phyloP scores from a whole-genome alignment of 2,113 vertebrate species.

The Vimba vimba region DNA sequence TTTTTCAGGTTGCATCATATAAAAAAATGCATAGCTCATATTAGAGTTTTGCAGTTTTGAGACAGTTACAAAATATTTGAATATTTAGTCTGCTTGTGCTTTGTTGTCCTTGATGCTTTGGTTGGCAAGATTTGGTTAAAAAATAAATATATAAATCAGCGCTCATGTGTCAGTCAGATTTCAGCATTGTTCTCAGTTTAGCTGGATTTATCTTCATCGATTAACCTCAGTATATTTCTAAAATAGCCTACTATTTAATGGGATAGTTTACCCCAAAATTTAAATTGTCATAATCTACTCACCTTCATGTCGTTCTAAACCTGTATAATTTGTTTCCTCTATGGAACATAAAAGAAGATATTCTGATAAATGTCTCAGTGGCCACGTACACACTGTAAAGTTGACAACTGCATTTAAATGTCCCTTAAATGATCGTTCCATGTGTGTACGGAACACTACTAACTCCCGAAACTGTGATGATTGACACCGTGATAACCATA shows the following conservation, averaged over 20 bases:
- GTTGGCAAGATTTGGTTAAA: neutral
- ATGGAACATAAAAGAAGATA: too few relatives aligned
- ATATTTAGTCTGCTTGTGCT: neutral
- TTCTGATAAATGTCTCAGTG: too few relatives aligned
- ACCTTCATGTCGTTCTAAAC: neutral
- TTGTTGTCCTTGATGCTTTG: slow-evolving; percentile 17
- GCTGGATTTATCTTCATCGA: neutral
- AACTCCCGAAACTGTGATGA: too few relatives aligned
- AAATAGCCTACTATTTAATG: neutral
- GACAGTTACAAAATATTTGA: too few relatives aligned
- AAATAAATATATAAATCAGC: neutral
- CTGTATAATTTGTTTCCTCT: neutral
- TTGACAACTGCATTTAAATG: too few relatives aligned
- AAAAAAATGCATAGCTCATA: too few relatives aligned
- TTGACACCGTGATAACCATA: too few relatives aligned
- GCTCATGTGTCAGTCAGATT: neutral
- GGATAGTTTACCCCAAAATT: neutral
- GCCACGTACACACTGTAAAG: too few relatives aligned
- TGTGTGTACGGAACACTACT: too few relatives aligned
- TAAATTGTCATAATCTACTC: neutral
- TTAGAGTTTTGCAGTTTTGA: too few relatives aligned
- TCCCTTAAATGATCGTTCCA: too few relatives aligned
- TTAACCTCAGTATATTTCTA: neutral
- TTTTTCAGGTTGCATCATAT: too few relatives aligned
- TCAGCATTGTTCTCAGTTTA: neutral